Evolutionary conservation across 2,888 invertebrate genomes (phyloP), one percentile per base, ranked within the genome.

Genomic region (Cantharis rustica): DNA sequence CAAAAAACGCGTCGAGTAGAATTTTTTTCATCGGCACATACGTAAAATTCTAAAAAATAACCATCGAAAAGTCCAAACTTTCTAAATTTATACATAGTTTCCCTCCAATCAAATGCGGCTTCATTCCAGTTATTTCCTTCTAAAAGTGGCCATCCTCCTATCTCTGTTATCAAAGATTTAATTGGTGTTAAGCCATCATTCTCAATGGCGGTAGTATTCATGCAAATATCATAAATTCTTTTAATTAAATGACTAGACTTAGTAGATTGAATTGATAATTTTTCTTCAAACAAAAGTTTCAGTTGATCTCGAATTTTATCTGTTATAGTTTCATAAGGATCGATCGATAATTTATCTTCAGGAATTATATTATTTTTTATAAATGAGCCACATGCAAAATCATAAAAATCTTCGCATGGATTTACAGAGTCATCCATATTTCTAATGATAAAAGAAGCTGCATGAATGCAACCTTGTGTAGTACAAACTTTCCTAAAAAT

Each of bases 351-450:
- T 20, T 68, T 26, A 62, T 73, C 73, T 15, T 69, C 94, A 1
- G 94, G 94, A 73, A 95, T 94, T 92, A 93, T 70, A 89, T 90
- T 83, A 91, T 90, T 23, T 93, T 87, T 86, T 93, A 95, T 87
- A 87, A 95, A 95, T 3, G 91, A 90, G 1, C 94, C 94, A 83
- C 95, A 95, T 0, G 94, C 91, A 84, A 93, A 94, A 81, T 92
- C 89, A 86, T 94, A 95, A 87, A 95, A 95, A 84, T 95, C 93
- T 81, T 94, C 93, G 83, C 95, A 95, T 0, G 95, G 94, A 79
- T 94, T 92, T 11, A 92, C 91, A 80, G 88, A 94, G 92, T 91
- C 94, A 92, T 84, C 92, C 93, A 95, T 93, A 85, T 93, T 93
- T 73, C 89, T 87, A 63, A 94, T 87, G 15, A 94, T 88, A 78